A percentile compares a stretch with the other conserved stretches of the same genome.
phyloP scores from a whole-genome alignment of 2,888 invertebrate genomes.

The Drosophila merina region DNA sequence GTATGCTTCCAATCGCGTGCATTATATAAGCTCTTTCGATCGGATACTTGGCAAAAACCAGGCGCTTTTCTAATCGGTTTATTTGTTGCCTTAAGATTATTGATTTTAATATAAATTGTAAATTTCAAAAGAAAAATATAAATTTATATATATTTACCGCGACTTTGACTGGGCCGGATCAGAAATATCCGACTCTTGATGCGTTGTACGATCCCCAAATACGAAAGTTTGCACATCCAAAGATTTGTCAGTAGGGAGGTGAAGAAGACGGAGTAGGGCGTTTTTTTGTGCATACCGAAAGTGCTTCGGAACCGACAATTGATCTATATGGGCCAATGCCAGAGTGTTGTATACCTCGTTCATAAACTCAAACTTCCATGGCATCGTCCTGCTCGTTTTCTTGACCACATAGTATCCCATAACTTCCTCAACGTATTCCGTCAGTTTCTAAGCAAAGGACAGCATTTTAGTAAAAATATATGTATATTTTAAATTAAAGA shows the following conservation, averaged over 20 bases:
- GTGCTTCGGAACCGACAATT: conserved; percentile 54
- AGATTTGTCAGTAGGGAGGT: conserved; percentile 64
- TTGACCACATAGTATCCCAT: conserved; percentile 80
- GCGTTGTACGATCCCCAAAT: conserved; percentile 79
- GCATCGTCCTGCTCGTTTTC: conserved; percentile 80
- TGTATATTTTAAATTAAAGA: background rate
- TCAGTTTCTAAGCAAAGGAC: conserved; percentile 63
- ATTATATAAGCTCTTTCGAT: conserved; percentile 77
- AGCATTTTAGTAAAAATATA: too few species aligned
- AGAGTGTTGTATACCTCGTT: conserved; percentile 81
- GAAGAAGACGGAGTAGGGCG: conserved; percentile 58
- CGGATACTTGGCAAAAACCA: conserved; percentile 70
- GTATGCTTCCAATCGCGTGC: conserved; percentile 72
- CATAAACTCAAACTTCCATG: conserved; percentile 81
- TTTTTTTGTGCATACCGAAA: conserved; percentile 42
- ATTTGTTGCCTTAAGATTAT: conserved; percentile 58
- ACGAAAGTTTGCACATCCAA: conserved; percentile 66
- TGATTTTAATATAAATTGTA: background rate
- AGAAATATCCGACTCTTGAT: conserved; percentile 60
- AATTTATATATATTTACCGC: conserved; percentile 18
- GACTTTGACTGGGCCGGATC: conserved; percentile 33
- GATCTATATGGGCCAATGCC: conserved; percentile 74
- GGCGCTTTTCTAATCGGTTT: conserved; percentile 67
- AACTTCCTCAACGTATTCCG: conserved; percentile 74
- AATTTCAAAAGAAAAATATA: background rate